These are phyloP conservation scores for Dicyrtomina minuta DNA, from an alignment of 2,888 invertebrate species.

Conservation along the genomic window DNA sequence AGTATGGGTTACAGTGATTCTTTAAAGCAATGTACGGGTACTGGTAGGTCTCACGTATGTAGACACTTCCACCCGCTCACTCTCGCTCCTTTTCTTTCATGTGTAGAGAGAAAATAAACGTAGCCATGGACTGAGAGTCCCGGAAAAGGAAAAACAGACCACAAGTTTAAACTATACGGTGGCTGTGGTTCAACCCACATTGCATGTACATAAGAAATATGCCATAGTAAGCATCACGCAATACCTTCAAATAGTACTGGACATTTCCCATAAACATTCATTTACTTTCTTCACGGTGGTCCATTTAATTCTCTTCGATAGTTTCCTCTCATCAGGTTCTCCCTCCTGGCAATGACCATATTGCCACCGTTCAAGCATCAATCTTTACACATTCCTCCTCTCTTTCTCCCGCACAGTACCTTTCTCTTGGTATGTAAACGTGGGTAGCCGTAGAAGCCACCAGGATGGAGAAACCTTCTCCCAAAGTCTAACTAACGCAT, in stretches of 20 bases:
- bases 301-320: slow-evolving; percentile 7
- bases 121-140: not conserved
- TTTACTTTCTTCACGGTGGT: not conserved
- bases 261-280: slow-evolving; percentile 9
- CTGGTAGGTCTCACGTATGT: too few relatives aligned
- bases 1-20: slow-evolving; percentile 44
- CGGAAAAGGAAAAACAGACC: too few relatives aligned
- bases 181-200: too few relatives aligned
- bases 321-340: slow-evolving; percentile 5
- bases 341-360: not conserved
- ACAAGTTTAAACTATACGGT: too few relatives aligned
- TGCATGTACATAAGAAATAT: too few relatives aligned
- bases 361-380: too few relatives aligned
- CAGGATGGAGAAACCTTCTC: too few relatives aligned
- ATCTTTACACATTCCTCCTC: not conserved
- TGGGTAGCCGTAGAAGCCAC: not conserved
- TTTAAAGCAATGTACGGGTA: slow-evolving; percentile 43
- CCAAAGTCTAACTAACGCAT: too few relatives aligned
- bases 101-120: not conserved
- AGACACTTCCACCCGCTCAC: not conserved
- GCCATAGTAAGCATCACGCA: too few relatives aligned
- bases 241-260: not conserved
- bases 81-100: not conserved
- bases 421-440: too few relatives aligned
- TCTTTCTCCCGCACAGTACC: not conserved